Evolutionary conservation across 2,797 vertebrate species (phyloP).

Genomic region (Delichon dasypus): DNA sequence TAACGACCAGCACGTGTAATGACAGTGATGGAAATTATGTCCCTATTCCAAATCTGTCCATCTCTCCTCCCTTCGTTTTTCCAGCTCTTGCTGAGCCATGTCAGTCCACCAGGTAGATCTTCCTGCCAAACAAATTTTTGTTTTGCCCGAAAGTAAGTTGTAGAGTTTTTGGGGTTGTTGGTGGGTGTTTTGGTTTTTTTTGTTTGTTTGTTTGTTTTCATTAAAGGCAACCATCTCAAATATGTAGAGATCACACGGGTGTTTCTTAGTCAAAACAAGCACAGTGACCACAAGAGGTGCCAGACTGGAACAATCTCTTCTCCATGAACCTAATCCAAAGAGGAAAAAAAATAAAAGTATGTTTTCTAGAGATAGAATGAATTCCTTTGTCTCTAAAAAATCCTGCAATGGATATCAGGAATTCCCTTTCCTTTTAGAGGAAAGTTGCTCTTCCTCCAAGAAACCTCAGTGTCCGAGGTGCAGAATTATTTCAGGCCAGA

Average conservation of each 20-base stretch:
- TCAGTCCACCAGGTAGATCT: background rate
- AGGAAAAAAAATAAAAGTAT: background rate
- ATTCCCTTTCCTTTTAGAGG: background rate
- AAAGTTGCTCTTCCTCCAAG: background rate
- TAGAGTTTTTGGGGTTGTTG: background rate
- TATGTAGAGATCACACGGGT: conserved; percentile 49
- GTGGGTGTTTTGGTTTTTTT: background rate
- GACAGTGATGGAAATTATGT: background rate
- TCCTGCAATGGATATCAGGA: background rate
- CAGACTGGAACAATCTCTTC: conserved; percentile 61
- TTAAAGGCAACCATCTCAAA: conserved; percentile 56
- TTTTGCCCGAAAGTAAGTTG: background rate
- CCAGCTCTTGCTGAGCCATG: background rate
- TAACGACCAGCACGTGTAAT: background rate
- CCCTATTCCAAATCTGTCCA: background rate
- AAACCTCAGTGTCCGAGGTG: background rate
- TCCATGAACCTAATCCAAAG: conserved; percentile 32
- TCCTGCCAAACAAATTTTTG: background rate
- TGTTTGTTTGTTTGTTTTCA: background rate
- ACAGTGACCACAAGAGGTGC: conserved; percentile 53
- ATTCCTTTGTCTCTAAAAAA: conserved; percentile 54
- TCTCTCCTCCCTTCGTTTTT: background rate
- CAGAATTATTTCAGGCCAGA: background rate
- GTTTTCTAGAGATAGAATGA: conserved; percentile 22
- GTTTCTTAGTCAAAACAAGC: conserved; percentile 65